These are phyloP conservation scores for Pseudomyrmex flavicornis DNA, from an alignment of 1,140 invertebrate genomes.

Conservation along the genomic window DNA sequence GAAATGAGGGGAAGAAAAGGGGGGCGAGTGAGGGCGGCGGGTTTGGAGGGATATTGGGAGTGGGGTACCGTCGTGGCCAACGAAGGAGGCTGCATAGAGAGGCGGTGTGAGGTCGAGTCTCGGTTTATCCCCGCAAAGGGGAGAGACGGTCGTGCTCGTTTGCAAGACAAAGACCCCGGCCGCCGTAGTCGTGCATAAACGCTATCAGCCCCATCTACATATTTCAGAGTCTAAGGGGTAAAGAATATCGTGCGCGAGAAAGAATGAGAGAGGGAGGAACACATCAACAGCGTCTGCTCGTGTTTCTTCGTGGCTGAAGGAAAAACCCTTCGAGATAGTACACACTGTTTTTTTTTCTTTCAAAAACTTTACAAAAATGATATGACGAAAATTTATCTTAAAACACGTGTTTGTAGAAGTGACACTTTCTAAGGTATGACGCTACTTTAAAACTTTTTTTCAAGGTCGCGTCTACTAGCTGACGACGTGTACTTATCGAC, in stretches of 20 bases:
- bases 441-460: slow-evolving; percentile 13
- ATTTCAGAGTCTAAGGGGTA: slow-evolving; percentile 65
- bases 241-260: slow-evolving; percentile 9
- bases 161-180: slow-evolving; percentile 82
- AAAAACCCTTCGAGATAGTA: not conserved
- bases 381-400: not conserved
- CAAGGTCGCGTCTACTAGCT: not conserved
- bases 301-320: not conserved
- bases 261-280: slow-evolving; percentile 18
- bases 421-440: not conserved
- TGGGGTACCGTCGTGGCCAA: slow-evolving; percentile 40
- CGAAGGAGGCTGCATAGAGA: slow-evolving; percentile 41
- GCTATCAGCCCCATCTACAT: slow-evolving; percentile 81
- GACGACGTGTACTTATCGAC: not conserved
- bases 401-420: not conserved
- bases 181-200: slow-evolving; percentile 80
- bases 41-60: slow-evolving; percentile 56
- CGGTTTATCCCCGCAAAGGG: slow-evolving; percentile 4
- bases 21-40: slow-evolving; percentile 39
- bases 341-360: not conserved
- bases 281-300: not conserved
- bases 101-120: slow-evolving; percentile 57
- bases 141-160: slow-evolving; percentile 76
- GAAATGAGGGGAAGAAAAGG: slow-evolving; percentile 30
- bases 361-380: not conserved